Percentiles rank a stretch among this genome's conserved stretches.
These are phyloP conservation scores for Dipus sagitta DNA, from an alignment of 2,797 vertebrate genomes.

Conservation along the genomic window DNA sequence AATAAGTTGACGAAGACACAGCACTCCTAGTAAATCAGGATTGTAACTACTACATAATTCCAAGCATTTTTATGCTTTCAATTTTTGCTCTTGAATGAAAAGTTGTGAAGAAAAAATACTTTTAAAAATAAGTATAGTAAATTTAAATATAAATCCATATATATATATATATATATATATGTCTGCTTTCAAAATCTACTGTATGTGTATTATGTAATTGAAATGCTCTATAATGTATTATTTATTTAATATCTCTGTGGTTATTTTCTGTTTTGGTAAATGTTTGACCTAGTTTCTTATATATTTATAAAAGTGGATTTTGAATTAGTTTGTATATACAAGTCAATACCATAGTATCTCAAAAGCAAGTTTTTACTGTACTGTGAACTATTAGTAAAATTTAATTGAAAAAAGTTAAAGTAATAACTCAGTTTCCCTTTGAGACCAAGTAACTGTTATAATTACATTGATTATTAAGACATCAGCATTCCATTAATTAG, in stretches of 20 bases:
- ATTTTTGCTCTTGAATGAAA: neutral
- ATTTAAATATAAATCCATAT: neutral
- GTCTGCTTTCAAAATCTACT: neutral
- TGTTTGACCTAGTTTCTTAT: neutral
- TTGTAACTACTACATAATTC: neutral
- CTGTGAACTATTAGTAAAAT: neutral
- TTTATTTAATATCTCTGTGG: neutral
- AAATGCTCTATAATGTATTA: neutral
- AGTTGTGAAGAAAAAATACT: neutral
- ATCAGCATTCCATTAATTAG: slow-evolving; percentile 35
- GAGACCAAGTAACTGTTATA: slow-evolving; percentile 25
- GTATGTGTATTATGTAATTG: neutral
- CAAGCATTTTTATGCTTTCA: neutral
- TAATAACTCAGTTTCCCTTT: slow-evolving; percentile 30
- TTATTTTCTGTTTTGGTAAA: slow-evolving; percentile 17
- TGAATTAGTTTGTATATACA: slow-evolving; percentile 12
- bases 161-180: neutral
- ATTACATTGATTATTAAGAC: neutral
- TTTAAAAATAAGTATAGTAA: neutral
- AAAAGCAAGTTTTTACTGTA: slow-evolving; percentile 21
- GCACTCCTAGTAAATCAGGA: neutral
- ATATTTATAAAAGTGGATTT: neutral
- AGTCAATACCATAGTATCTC: neutral
- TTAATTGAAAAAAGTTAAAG: slow-evolving; percentile 18
- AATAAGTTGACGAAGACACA: fast-evolving